Conservation (phyloP, 2,797 vertebrate species). For the Furcifer pardalis region DNA sequence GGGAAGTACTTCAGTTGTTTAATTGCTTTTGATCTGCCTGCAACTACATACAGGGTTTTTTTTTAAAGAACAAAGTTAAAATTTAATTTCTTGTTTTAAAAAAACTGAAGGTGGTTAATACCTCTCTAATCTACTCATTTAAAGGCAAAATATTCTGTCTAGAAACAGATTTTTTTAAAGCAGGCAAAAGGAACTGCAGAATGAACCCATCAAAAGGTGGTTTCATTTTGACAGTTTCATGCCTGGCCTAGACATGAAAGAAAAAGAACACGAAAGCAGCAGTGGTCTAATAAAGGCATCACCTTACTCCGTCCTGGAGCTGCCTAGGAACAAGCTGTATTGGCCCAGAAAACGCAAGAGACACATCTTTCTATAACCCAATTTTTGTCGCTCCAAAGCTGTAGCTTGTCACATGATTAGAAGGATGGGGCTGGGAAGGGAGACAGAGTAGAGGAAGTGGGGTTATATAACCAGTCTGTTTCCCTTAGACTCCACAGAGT, state of each 20-base stretch:
- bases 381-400: neutral
- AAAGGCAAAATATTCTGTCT: neutral
- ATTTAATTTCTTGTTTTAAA: neutral
- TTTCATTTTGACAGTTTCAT: too few species aligned
- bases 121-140: neutral
- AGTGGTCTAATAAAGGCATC: too few species aligned
- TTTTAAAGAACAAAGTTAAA: neutral
- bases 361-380: neutral
- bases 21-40: neutral
- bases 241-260: too few species aligned
- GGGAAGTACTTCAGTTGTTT: neutral
- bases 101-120: neutral
- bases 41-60: neutral
- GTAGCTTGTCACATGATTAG: neutral
- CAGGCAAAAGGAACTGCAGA: too few species aligned
- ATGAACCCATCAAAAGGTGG: too few species aligned
- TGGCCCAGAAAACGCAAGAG: neutral
- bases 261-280: too few species aligned
- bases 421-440: neutral
- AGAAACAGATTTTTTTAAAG: too few species aligned
- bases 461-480: constrained; percentile 19
- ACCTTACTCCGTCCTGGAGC: too few species aligned
- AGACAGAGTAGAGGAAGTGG: too few species aligned
- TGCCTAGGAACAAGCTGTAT: neutral
- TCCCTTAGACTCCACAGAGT: neutral